Evolutionary conservation across 2,888 invertebrate species (phyloP).

Genomic region (Actias luna): DNA sequence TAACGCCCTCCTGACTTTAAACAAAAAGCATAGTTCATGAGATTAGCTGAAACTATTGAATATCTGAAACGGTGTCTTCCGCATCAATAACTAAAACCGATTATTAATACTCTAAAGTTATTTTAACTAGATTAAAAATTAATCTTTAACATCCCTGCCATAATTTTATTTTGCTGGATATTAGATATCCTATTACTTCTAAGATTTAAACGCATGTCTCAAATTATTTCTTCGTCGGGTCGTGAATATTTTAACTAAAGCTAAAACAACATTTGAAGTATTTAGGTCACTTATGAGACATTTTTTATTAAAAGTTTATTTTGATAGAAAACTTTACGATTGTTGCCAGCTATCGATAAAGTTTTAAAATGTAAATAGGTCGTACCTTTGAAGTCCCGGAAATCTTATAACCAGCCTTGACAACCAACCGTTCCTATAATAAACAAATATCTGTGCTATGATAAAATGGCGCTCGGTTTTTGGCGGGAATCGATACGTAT

Average conservation of each 20-base stretch:
- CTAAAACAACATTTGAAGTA: neutral
- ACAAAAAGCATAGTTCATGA: too few species aligned
- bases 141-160: too few species aligned
- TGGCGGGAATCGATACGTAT: neutral
- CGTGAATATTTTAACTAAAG: neutral
- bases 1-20: too few species aligned
- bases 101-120: too few species aligned
- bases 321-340: neutral
- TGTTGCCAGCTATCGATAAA: neutral
- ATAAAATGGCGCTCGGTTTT: neutral
- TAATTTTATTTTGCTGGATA: neutral
- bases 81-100: too few species aligned
- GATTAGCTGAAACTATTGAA: too few species aligned
- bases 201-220: neutral
- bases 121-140: too few species aligned
- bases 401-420: slow-evolving; percentile 1
- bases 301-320: neutral
- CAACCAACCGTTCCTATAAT: slow-evolving; percentile 3
- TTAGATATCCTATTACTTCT: neutral
- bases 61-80: too few species aligned
- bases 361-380: neutral
- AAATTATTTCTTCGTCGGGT: neutral
- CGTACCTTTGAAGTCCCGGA: slow-evolving; percentile 5
- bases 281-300: slow-evolving; percentile 4
- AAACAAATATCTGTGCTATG: slow-evolving; percentile 5